Base-by-base conservation (phyloP, 2,113 vertebrate genomes). In the Antigone vipio region DNA sequence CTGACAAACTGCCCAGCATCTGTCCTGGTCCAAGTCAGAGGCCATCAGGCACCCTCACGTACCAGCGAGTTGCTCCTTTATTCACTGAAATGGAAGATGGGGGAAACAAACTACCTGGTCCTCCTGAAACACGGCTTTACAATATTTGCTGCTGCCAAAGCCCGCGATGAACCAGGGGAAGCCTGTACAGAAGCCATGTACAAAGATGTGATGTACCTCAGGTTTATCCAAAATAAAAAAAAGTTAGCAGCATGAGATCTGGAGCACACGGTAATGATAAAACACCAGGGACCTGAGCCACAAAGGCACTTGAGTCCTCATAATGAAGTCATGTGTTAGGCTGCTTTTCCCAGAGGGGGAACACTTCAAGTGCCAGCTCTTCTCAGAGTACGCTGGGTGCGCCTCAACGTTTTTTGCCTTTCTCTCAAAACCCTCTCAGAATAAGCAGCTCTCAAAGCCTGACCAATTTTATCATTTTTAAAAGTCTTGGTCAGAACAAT, bases 311-410 rank as follows among this genome's bases (percentile, higher is more conserved):
- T 55, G 27, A 53, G 35, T 17, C 16, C 35, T 84, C 40, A 5
- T 5, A 13, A 60, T 8, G 6, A 82, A 72, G 76, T 24, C n/a
- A 22, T 17, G 29, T 20, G n/a, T 64, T 35, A 38, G 38, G 38
- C 38, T 38, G 38, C 38, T 38, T 38, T 38, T 38, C 38, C 38
- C 38, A 38, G 30, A 86, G 88, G 58, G 63, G 90, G 63, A 38
- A 38, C 49, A 67, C 63, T 38, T 23, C 52, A 72, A 58, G 38
- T 11, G 20, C 42, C 42, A 38, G 38, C 38, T 38, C 38, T 15
- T 53, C 67, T 32, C 0, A 0, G 1, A 68, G 30, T 6, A 50
- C 0, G 1, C 49, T 5, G 91, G 18, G 20, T 62, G 71, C 26
- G 60, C 47, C 79, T 44, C 0, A 0, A 49, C 5, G 1, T 9